These are phyloP conservation scores for Drosophila buzzatii DNA, from an alignment of 2,888 invertebrate species.

Conservation along the genomic window DNA sequence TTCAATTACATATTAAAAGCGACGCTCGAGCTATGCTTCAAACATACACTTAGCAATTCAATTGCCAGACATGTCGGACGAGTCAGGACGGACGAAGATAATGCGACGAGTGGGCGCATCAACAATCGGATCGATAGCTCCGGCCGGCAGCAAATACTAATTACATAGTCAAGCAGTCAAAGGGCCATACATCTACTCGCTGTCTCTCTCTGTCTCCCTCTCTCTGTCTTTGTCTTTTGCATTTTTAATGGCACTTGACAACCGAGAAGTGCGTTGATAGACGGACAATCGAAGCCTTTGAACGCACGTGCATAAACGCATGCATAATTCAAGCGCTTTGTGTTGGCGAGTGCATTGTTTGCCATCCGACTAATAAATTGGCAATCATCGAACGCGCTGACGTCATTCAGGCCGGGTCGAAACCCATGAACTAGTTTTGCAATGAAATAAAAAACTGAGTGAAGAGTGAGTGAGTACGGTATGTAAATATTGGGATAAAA, in stretches of 20 bases:
- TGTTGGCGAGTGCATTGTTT: background rate
- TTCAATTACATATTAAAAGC: conserved; percentile 26
- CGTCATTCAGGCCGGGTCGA: background rate
- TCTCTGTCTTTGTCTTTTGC: background rate
- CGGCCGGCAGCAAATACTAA: conserved; percentile 30
- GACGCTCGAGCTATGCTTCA: background rate
- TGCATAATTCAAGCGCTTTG: conserved; percentile 38
- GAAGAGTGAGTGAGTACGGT: background rate
- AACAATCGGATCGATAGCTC: conserved; percentile 44
- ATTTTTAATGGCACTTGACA: conserved; percentile 42
- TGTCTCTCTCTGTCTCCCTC: background rate
- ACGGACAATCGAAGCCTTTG: conserved; percentile 51
- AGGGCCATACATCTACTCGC: conserved; percentile 1
- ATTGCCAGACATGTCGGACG: conserved; percentile 9
- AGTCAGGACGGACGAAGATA: conserved; percentile 4
- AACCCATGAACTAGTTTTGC: conserved; percentile 5
- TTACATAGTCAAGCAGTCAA: conserved; percentile 28
- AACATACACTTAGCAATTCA: conserved; percentile 8
- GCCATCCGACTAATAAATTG: conserved; percentile 4
- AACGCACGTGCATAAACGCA: conserved; percentile 28
- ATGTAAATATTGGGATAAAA: too few relatives aligned
- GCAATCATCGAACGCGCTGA: conserved; percentile 1
- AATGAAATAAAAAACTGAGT: background rate
- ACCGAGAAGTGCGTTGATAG: conserved; percentile 46
- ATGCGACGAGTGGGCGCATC: conserved; percentile 19